Evolutionary conservation across 2,797 vertebrate species (phyloP).

Genomic region (Tolypeutes matacus): DNA sequence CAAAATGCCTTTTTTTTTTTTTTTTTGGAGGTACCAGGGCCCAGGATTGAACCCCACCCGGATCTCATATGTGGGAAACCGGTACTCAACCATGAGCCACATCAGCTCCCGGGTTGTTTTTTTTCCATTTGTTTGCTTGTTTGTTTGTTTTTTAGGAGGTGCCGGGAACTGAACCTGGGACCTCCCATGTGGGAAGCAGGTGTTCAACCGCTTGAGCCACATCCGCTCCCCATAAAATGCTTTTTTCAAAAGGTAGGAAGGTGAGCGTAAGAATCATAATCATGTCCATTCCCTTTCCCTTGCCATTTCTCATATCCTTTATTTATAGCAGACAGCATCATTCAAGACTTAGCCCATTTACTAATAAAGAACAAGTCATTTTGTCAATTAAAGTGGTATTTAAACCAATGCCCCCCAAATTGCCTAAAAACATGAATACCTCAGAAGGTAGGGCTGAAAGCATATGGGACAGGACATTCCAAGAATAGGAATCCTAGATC

Average conservation of each 20-base stretch:
- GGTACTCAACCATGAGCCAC: no score
- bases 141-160: no score
- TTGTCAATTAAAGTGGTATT: not conserved
- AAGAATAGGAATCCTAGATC: not conserved
- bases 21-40: no score
- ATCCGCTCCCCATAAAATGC: not conserved
- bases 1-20: slow-evolving; percentile 28
- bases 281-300: not conserved
- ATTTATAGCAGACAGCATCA: not conserved
- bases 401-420: not conserved
- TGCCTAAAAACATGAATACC: slow-evolving; percentile 39
- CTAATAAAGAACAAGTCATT: not conserved
- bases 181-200: no score
- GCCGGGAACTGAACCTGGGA: no score
- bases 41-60: no score
- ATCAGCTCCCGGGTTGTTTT: no score
- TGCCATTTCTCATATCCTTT: not conserved
- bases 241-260: slow-evolving; percentile 46
- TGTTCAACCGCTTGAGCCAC: no score
- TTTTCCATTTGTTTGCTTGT: no score
- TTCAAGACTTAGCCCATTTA: not conserved
- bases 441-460: not conserved
- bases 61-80: no score
- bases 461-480: not conserved
- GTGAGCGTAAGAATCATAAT: not conserved